phyloP scores from a whole-genome alignment of 2,797 vertebrate species.

The Argya squamiceps region DNA sequence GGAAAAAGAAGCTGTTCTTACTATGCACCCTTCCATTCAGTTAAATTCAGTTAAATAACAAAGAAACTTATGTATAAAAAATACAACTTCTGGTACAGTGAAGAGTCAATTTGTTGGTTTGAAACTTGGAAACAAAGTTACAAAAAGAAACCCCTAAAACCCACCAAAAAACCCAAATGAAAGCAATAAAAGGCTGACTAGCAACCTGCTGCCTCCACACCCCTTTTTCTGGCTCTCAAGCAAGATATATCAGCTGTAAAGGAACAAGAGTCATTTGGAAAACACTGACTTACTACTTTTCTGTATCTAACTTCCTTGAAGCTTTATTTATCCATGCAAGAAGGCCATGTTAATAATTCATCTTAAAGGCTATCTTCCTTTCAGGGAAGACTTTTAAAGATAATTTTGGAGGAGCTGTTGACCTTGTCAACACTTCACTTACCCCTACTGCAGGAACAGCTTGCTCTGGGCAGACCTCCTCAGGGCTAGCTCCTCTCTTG shows the following conservation, averaged over 20 bases:
- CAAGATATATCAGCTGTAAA: not conserved
- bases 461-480: not conserved
- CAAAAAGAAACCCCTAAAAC: not conserved
- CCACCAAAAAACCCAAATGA: not conserved
- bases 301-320: not conserved
- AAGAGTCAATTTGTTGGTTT: not conserved
- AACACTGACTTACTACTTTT: not conserved
- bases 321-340: not conserved
- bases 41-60: not conserved
- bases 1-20: not conserved
- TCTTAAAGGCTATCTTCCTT: not conserved
- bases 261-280: not conserved
- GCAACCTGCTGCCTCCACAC: not conserved
- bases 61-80: accelerated
- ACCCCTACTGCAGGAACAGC: not conserved
- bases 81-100: not conserved
- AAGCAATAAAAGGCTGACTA: not conserved
- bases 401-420: not conserved
- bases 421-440: not conserved
- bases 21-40: not conserved
- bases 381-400: not conserved
- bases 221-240: not conserved
- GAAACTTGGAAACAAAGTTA: not conserved
- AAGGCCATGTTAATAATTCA: not conserved
- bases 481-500: not conserved